A percentile compares a stretch with the other conserved stretches of the same genome.
These are phyloP conservation scores for Hippocampus kuda DNA, from an alignment of 2,797 vertebrate genomes.

Conservation along the genomic window DNA sequence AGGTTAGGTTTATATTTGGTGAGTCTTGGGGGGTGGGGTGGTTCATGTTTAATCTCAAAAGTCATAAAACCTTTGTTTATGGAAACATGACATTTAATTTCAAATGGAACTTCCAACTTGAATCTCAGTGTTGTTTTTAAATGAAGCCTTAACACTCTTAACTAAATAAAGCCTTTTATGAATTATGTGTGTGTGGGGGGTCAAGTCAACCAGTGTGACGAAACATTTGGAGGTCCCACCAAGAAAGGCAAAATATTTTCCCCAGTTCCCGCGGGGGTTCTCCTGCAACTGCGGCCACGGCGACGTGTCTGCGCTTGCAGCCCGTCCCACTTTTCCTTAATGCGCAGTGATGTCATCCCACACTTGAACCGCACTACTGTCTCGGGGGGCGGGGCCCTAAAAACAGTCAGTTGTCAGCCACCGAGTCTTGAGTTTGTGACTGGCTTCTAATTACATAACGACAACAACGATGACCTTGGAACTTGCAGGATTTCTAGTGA, in stretches of 20 bases:
- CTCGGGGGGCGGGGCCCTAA: conserved; percentile 20
- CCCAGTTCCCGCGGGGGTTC: conserved; percentile 9
- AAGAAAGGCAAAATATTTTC: conserved; percentile 2
- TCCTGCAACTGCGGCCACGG: conserved; percentile 23
- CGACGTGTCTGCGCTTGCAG: conserved; percentile 48
- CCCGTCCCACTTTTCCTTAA: conserved; percentile 29
- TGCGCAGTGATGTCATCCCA: conserved; percentile 51
- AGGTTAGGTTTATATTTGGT: too few species aligned
- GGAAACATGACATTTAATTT: too few species aligned
- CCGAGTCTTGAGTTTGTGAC: not conserved
- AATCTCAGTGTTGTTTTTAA: not conserved
- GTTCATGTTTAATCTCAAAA: too few species aligned
- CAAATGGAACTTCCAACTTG: too few species aligned
- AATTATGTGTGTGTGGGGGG: not conserved
- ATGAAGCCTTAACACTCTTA: not conserved
- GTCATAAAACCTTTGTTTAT: too few species aligned
- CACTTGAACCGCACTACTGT: conserved; percentile 35
- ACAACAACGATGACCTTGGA: conserved; percentile 18
- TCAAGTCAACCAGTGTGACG: not conserved
- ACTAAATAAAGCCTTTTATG: not conserved
- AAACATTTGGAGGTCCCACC: not conserved
- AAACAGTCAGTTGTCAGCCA: conserved; percentile 28
- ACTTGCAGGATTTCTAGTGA: conserved; percentile 14
- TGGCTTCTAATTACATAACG: conserved; percentile 8
- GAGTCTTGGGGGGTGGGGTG: too few species aligned